Evolutionary conservation across 2,888 invertebrate genomes (phyloP).

Genomic region (Osmoderma eremita): DNA sequence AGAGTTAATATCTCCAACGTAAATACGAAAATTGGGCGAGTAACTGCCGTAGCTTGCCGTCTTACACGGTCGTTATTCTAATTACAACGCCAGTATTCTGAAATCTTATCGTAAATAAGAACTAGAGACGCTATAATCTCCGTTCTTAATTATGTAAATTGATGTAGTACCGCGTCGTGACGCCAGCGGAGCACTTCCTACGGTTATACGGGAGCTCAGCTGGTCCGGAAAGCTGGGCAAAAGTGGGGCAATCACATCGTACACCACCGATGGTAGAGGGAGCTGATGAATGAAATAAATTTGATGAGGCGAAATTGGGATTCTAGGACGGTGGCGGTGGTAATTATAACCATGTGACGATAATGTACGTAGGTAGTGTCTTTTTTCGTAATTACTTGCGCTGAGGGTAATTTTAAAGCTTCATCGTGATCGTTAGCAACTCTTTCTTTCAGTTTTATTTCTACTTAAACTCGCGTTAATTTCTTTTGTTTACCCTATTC

Average conservation of each 20-base stretch:
- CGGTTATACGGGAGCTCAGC: slow-evolving; percentile 1
- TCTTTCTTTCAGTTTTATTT: too few relatives aligned
- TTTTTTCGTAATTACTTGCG: too few relatives aligned
- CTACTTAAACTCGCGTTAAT: too few relatives aligned
- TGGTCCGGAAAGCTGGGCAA: not conserved
- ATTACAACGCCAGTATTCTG: slow-evolving; percentile 20
- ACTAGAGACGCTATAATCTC: not conserved
- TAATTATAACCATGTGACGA: too few relatives aligned
- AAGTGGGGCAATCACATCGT: slow-evolving; percentile 7
- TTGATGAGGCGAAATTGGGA: not conserved
- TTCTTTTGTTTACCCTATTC: too few relatives aligned
- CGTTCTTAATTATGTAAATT: slow-evolving; percentile 34
- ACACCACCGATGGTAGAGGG: not conserved
- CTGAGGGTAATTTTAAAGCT: too few relatives aligned
- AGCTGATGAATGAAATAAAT: slow-evolving; percentile 1
- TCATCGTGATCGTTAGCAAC: too few relatives aligned
- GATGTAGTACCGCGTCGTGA: slow-evolving; percentile 1
- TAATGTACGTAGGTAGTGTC: too few relatives aligned
- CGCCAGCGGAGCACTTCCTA: not conserved
- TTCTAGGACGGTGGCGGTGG: too few relatives aligned
- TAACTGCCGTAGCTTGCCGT: not conserved
- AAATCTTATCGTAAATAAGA: slow-evolving; percentile 30
- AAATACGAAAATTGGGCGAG: slow-evolving; percentile 7
- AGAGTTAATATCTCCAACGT: slow-evolving; percentile 4
- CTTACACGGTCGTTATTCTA: not conserved